Evolutionary conservation across 2,888 invertebrate genomes (phyloP), one percentile per base, ranked within the genome.

Genomic region (Cyclophora albipunctata): DNA sequence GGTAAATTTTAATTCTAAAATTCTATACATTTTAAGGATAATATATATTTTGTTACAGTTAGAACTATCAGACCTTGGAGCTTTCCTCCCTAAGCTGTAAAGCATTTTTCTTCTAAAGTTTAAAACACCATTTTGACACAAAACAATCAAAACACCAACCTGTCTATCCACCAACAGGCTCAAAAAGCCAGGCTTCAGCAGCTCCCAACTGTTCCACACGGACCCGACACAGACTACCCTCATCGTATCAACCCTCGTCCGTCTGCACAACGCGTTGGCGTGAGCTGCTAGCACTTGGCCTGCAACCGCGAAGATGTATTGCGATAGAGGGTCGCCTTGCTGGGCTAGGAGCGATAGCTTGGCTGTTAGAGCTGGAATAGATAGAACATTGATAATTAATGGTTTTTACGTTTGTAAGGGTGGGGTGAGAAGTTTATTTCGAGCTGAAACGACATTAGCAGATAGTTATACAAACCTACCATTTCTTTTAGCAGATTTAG

Each of bases 151-250:
- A 20, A 40, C 45, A 59, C 93, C 62, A 5, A 85, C 76, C 46
- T 80, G 64, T 42, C 85, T 77, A 5, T 77, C 64, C 3, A 82
- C 67, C 3, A 95, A 74, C 54, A 90, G 90, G 2, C 78, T 67
- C 3, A 92, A 68, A 61, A 96, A 93, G 0, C 96, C 96, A 3
- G 91, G 84, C 67, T 93, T 90, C 55, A 99, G 73, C 34, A 94
- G 89, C 3, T 92, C 84, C 97, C 98, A 99, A 71, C 98, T 98
- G 57, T 95, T 91, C 96, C 97, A 99, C 1, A 99, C 97, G 0
- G 97, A 97, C 0, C 98, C 98, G 0, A 98, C 96, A 73, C 98
- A 98, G 0, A 97, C 93, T 0, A 98, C 91, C 46, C 92, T 91
- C 43, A 97, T 34, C 48, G 90, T 90, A 93, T 96, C 49, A 5